Percentiles rank a stretch among this genome's conserved stretches.
phyloP scores from a whole-genome alignment of 2,888 invertebrate genomes.

The Ophraella communa region DNA sequence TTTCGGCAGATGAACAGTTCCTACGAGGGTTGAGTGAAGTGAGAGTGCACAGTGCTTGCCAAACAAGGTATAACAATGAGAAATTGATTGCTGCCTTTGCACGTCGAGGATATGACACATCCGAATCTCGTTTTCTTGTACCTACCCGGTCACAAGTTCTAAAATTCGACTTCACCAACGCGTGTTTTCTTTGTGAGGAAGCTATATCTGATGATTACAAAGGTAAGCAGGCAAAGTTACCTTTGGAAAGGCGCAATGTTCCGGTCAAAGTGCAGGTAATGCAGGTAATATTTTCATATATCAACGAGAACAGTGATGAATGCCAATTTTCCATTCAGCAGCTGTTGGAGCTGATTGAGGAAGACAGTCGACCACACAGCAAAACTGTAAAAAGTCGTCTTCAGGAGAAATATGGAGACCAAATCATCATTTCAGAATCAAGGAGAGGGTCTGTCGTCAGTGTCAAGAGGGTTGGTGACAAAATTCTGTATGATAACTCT shows the following conservation, averaged over 20 bases:
- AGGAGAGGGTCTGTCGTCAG: neutral
- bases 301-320: neutral
- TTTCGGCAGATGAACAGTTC: conserved; percentile 1
- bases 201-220: too few species aligned
- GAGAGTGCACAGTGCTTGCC: neutral
- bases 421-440: neutral
- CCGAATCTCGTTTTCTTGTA: neutral
- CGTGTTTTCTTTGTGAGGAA: too few species aligned
- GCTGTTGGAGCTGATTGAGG: neutral
- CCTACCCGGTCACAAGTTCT: too few species aligned
- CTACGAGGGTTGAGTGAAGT: neutral
- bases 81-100: conserved; percentile 3
- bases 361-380: conserved; percentile 7
- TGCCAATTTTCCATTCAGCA: conserved; percentile 13
- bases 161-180: too few species aligned
- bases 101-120: conserved; percentile 1
- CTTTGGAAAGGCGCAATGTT: too few species aligned
- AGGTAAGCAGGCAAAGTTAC: too few species aligned
- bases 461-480: neutral
- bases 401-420: conserved; percentile 8
- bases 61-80: conserved; percentile 5
- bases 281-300: neutral
- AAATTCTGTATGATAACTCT: neutral
- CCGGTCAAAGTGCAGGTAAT: too few species aligned
- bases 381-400: conserved; percentile 13